Evolutionary conservation across 2,888 invertebrate genomes (phyloP).

Genomic region (Nymphalis c-album): DNA sequence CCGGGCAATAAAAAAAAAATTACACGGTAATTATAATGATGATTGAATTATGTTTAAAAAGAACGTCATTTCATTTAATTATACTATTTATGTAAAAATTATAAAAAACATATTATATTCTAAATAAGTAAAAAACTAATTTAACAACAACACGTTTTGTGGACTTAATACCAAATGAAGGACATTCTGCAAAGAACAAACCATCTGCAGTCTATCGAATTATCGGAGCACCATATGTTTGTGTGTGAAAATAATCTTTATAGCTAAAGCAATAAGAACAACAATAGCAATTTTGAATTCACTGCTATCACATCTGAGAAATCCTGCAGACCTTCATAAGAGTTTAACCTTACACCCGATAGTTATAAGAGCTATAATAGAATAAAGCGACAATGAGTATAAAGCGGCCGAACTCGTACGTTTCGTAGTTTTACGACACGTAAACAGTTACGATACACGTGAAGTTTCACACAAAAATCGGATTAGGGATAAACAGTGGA

Average conservation of each 20-base stretch:
- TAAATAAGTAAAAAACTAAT: constrained; percentile 8
- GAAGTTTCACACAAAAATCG: constrained; percentile 26
- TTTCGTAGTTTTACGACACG: constrained; percentile 21
- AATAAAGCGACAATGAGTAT: background rate
- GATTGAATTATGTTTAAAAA: too few relatives aligned
- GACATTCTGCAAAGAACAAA: background rate
- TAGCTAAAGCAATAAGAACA: background rate
- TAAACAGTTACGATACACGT: constrained; percentile 25
- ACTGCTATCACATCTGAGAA: background rate
- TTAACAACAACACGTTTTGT: background rate
- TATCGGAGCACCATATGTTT: background rate
- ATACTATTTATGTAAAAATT: too few relatives aligned
- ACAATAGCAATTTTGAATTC: background rate
- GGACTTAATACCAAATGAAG: constrained; percentile 7
- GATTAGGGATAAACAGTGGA: constrained; percentile 20
- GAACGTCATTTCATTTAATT: too few relatives aligned
- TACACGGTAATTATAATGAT: too few relatives aligned
- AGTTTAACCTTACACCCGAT: background rate
- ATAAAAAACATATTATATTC: too few relatives aligned
- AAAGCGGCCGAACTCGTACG: constrained; percentile 1
- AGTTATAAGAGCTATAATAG: background rate
- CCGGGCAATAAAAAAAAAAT: too few relatives aligned
- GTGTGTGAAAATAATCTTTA: background rate
- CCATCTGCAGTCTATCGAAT: constrained; percentile 1
- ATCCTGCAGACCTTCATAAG: background rate